A percentile compares a stretch with the other conserved stretches of the same genome.
phyloP scores from a whole-genome alignment of 30 jellyfish, hydroid and myxozoan genomes.

The Chrysaora quinquecirrha region DNA sequence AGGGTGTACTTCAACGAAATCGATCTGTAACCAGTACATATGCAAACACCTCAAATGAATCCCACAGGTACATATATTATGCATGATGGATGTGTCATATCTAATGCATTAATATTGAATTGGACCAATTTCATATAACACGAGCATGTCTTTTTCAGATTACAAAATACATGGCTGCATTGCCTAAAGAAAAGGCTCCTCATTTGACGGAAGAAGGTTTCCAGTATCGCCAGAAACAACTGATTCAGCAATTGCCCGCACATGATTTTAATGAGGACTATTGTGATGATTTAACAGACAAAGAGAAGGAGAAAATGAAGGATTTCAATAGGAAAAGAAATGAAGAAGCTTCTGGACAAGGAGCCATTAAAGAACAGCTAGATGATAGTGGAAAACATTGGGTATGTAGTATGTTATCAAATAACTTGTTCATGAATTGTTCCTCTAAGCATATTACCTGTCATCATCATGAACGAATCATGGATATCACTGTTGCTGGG shows the following conservation, averaged over 20 bases:
- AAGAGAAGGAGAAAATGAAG: constrained; percentile 79
- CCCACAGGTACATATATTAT: background rate
- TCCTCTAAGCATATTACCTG: too few species aligned
- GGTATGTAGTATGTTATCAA: constrained; percentile 65
- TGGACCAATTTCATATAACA: background rate
- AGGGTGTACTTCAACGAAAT: too few species aligned
- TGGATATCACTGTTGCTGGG: too few species aligned
- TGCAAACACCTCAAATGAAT: background rate
- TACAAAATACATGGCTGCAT: constrained; percentile 83
- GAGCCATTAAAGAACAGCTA: constrained; percentile 85
- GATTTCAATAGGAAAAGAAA: constrained; percentile 79
- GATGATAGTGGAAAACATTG: constrained; percentile 65
- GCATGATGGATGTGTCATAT: too few species aligned
- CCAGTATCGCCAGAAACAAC: constrained; percentile 81
- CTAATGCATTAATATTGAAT: background rate
- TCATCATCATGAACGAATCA: too few species aligned
- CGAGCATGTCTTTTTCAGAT: constrained; percentile 40
- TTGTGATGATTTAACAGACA: constrained; percentile 84
- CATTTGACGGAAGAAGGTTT: constrained; percentile 84
- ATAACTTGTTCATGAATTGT: too few species aligned
- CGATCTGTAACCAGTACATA: too few species aligned
- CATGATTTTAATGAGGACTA: constrained; percentile 84
- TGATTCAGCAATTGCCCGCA: constrained; percentile 90
- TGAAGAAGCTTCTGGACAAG: constrained; percentile 97
- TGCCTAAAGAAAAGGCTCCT: constrained; percentile 96